A percentile compares a stretch with the other conserved stretches of the same genome.
phyloP scores from a whole-genome alignment of 2,888 invertebrate genomes.

The Plutella xylostella region DNA sequence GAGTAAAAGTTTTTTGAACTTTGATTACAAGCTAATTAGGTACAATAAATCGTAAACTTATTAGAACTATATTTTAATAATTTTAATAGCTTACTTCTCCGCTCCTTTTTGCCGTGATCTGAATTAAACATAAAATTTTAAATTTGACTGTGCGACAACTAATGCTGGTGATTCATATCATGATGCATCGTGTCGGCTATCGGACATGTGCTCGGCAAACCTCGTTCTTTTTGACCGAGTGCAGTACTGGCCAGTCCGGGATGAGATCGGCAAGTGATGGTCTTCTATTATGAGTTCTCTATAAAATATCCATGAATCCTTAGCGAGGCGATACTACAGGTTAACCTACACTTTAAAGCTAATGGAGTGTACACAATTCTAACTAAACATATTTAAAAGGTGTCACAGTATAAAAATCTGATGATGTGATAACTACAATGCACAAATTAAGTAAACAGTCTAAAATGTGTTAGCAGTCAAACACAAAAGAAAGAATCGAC shows the following conservation, averaged over 20 bases:
- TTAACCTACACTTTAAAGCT: neutral
- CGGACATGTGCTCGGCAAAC: conserved; percentile 71
- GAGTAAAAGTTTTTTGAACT: no score
- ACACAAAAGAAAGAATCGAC: neutral
- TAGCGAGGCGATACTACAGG: conserved; percentile 22
- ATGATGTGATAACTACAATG: conserved; percentile 13
- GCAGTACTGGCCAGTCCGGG: conserved; percentile 95
- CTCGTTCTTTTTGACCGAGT: conserved; percentile 86
- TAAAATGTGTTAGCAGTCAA: neutral
- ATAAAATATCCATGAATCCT: conserved; percentile 60
- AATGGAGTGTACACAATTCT: neutral
- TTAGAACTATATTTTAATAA: no score
- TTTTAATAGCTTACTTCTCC: no score
- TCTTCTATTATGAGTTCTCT: conserved; percentile 75
- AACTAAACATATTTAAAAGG: neutral
- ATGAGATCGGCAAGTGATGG: conserved; percentile 94
- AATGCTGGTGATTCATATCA: conserved; percentile 53
- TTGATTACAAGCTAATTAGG: no score
- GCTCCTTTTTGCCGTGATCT: no score
- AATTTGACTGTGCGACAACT: conserved; percentile 48
- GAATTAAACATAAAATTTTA: no score
- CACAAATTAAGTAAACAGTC: neutral
- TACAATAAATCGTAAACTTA: no score
- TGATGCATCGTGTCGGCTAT: conserved; percentile 57
- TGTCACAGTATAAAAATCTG: neutral